Base-by-base conservation (phyloP, 2,888 invertebrate species). In the Drosophila falleni region DNA sequence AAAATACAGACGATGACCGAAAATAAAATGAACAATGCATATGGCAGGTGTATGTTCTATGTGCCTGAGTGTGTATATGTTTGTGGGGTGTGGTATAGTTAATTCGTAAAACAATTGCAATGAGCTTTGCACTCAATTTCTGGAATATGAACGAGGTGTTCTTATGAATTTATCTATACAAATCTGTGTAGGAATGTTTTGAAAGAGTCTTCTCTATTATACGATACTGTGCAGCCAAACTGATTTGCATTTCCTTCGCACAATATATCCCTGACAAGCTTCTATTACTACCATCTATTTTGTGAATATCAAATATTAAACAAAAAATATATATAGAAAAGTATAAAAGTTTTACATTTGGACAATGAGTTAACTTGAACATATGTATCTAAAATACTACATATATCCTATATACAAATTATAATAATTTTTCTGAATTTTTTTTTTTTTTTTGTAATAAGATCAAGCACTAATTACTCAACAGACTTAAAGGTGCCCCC, bases 1-100 rank as follows among this genome's bases (percentile, higher is more conserved):
- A 71, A 71, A 87, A 76, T 60, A 70, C 77, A 81, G 86, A 74
- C 75, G 39, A 73, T 61, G 49, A 50, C 37, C 71, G 63, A 84
- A 85, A 81, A 78, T 89, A 81, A 85, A 78, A 77, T 74, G 15
- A 44, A 66, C 56, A 79, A 67, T 75, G 75, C 78, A 74, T 68
- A 35, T 67, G 72, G 50, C 70, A 78, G 79, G 79, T 81, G 78
- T 72, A 60, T 65, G 60, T 47, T 64, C 51, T 47, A 58, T 31
- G 23, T 82, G 64, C 58, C 11, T 37, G 16, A 1, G 15, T n/a
- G 37, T 15, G 37, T 35, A 42, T 13, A 10, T 35, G 26, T 49
- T 39, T n/a, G 59, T 55, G 50, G 42, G 19, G 16, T 46, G 51
- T 70, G 80, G 63, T 76, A 71, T 55, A 80, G 76, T 79, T 77